Conservation (phyloP, 1,140 invertebrate species). For the Rhopalosiphum padi region DNA sequence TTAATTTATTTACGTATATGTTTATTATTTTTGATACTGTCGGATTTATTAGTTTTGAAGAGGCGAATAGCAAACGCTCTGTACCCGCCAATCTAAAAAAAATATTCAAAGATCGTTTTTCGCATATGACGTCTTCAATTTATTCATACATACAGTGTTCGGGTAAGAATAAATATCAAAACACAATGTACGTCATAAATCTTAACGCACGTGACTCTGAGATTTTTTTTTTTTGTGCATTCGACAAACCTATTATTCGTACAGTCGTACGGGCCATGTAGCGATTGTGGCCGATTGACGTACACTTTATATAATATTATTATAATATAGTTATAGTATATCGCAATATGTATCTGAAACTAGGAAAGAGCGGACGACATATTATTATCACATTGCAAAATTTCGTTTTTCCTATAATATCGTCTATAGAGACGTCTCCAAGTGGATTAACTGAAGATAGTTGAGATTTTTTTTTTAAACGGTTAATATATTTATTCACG, state of each 20-base stretch:
- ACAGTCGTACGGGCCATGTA: background rate
- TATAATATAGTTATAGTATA: background rate
- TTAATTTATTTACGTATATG: background rate
- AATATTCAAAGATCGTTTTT: constrained; percentile 5
- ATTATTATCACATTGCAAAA: background rate
- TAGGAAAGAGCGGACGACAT: background rate
- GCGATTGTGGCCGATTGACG: background rate
- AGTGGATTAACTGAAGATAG: background rate
- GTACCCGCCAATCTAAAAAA: background rate
- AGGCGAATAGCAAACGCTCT: background rate
- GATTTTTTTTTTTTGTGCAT: background rate
- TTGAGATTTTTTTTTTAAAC: background rate
- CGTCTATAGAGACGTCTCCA: background rate
- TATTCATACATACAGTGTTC: background rate
- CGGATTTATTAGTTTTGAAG: background rate
- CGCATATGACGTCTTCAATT: background rate
- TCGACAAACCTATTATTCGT: background rate
- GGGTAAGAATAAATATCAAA: background rate
- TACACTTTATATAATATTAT: background rate
- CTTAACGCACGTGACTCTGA: background rate
- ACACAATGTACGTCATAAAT: constrained; percentile 5
- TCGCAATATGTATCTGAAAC: background rate
- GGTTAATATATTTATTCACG: background rate
- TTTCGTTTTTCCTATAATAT: background rate
- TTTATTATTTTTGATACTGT: background rate